Base-by-base conservation (phyloP, 2,797 vertebrate species). In the Takifugu ocellatus region DNA sequence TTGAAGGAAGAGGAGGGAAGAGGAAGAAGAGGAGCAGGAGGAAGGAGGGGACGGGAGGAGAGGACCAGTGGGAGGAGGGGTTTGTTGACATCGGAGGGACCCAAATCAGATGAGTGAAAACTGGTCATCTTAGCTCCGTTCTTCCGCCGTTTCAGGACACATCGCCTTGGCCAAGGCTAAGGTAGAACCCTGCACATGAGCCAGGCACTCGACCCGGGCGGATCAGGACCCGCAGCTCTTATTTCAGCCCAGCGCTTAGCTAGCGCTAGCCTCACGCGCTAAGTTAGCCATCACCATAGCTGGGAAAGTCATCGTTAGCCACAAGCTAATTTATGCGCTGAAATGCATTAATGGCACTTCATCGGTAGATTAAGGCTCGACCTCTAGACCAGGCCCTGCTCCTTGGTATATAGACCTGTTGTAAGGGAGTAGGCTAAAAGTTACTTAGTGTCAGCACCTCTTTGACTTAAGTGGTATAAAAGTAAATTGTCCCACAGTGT, bases 21-120 rank as follows among this genome's bases (percentile, higher is more conserved):
- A 25, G 25, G 2, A 24, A 9, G 3, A 24, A 26, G 1, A 39
- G 15, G 10, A 44, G 3, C 15, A 15, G 24, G 53, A 17, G 6
- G 15, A 51, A 21, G 24, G 49, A 21, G n/a, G 36, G 17, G 47
- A 27, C 25, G 31, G 25, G 21, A 48, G 15, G 31, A 62, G 15
- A 52, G 46, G 26, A 48, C 49, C 31, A 68, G 60, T 52, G 72
- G 72, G 51, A 84, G 82, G 86, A 77, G 84, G 75, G 86, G 86
- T 90, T 91, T 93, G 92, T 92, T 93, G 92, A 92, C 91, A 92
- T 90, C 89, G 76, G 86, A 74, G 68, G 78, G 80, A 79, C 75
- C 64, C 80, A 63, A 82, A 89, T 77, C 86, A 82, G 78, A 88
- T 88, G 86, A 83, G 77, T 72, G 74, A 73, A 79, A 68, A 64